phyloP scores from a whole-genome alignment of 2,888 invertebrate species.

The Plebejus melissa region DNA sequence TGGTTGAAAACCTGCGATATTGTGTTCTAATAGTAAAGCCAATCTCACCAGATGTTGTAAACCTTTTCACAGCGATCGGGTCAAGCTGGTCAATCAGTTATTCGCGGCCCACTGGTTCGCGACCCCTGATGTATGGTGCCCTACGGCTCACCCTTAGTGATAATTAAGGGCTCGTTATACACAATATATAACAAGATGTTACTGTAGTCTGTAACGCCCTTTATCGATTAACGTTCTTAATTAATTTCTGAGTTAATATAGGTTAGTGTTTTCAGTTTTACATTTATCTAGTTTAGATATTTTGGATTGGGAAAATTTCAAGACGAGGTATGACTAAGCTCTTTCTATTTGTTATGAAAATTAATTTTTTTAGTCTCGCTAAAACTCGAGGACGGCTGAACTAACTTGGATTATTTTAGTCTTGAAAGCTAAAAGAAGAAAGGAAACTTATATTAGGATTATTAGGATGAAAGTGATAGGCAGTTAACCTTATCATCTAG shows the following conservation, averaged over 20 bases:
- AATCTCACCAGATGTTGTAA: conserved; percentile 3
- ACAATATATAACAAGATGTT: not conserved
- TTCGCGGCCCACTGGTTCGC: not conserved
- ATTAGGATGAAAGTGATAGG: too few relatives aligned
- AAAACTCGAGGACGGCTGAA: too few relatives aligned
- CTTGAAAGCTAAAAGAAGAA: too few relatives aligned
- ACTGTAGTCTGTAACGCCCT: not conserved
- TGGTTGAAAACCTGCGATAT: not conserved
- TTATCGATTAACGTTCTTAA: not conserved
- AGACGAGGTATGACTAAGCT: not conserved
- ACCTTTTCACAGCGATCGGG: not conserved
- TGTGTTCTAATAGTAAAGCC: not conserved
- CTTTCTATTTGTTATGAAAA: not conserved
- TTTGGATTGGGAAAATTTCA: too few relatives aligned
- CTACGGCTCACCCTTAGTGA: not conserved
- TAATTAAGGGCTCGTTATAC: not conserved
- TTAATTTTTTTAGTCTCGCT: too few relatives aligned
- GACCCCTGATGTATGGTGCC: conserved; percentile 3
- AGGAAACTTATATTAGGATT: too few relatives aligned
- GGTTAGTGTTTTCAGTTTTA: too few relatives aligned
- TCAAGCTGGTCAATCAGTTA: not conserved
- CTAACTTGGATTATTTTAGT: too few relatives aligned
- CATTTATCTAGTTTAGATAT: too few relatives aligned
- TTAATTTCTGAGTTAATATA: not conserved
- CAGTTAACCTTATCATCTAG: too few relatives aligned